phyloP scores from a whole-genome alignment of 1,140 invertebrate genomes.

The Leptinotarsa lineolata region DNA sequence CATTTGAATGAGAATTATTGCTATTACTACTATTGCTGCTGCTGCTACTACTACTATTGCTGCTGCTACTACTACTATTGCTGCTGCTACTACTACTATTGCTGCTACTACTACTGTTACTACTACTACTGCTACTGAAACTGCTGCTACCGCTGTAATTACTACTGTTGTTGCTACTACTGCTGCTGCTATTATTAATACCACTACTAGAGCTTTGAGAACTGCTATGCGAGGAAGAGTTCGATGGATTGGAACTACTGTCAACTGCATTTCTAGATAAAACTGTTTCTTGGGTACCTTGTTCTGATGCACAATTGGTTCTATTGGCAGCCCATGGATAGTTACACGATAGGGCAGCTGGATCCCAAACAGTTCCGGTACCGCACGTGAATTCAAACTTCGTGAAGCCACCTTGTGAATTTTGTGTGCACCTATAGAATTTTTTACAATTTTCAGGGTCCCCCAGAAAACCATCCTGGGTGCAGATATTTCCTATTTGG shows the following conservation, averaged over 20 bases:
- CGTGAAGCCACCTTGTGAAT: slow-evolving; percentile 57
- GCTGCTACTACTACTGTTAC: slow-evolving; percentile 26
- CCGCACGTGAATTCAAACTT: slow-evolving; percentile 68
- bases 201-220: slow-evolving; percentile 2
- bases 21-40: background rate
- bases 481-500: slow-evolving; percentile 53
- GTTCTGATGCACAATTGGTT: slow-evolving; percentile 49
- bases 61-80: slow-evolving; percentile 20
- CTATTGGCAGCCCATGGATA: slow-evolving; percentile 64
- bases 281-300: slow-evolving; percentile 26
- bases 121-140: too few species aligned
- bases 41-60: slow-evolving; percentile 1
- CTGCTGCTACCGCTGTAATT: too few species aligned
- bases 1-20: too few species aligned
- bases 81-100: slow-evolving; percentile 16
- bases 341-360: slow-evolving; percentile 63
- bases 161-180: background rate
- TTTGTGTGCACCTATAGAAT: slow-evolving; percentile 64
- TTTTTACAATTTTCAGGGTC: slow-evolving; percentile 65
- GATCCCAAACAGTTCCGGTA: slow-evolving; percentile 67
- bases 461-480: slow-evolving; percentile 62
- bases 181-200: slow-evolving; percentile 16
- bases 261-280: slow-evolving; percentile 8
- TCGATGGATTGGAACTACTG: slow-evolving; percentile 25
- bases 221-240: slow-evolving; percentile 32